phyloP scores from a whole-genome alignment of 37 sponge, comb jelly and placozoan species.

The Tethya wilhelma region DNA sequence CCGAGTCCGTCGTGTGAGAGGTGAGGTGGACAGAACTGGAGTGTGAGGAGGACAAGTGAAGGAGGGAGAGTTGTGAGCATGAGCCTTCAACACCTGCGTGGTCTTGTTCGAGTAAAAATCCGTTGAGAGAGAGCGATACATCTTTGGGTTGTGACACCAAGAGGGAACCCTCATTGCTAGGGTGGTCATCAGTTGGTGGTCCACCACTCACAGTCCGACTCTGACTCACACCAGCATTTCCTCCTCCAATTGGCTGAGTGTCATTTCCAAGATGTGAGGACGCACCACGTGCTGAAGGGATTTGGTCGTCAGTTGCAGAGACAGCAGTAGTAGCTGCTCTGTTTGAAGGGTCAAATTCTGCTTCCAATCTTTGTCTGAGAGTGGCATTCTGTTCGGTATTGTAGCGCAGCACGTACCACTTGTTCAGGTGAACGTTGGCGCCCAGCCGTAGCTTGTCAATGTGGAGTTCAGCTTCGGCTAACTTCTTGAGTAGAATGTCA shows the following conservation, averaged over 20 bases:
- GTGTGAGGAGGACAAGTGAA: background rate
- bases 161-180: too few species aligned
- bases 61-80: too few species aligned
- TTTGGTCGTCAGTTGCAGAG: too few species aligned
- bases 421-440: slow-evolving; percentile 15
- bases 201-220: too few species aligned
- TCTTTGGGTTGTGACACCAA: background rate
- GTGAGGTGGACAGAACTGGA: background rate
- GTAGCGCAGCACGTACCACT: slow-evolving; percentile 13
- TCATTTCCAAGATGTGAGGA: too few species aligned
- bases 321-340: too few species aligned
- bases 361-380: background rate
- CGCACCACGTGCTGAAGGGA: too few species aligned
- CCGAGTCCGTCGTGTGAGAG: background rate
- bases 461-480: slow-evolving; percentile 73
- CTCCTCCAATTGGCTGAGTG: too few species aligned
- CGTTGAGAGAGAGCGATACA: background rate
- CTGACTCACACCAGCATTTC: too few species aligned
- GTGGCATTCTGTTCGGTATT: background rate
- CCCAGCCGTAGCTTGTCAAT: slow-evolving; percentile 71
- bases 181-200: too few species aligned
- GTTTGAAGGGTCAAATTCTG: background rate
- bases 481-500: slow-evolving; percentile 48
- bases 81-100: too few species aligned
- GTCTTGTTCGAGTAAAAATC: too few species aligned